These are phyloP conservation scores for Corydoras sp. DNA, from an alignment of 2,113 vertebrate genomes.

Conservation along the genomic window DNA sequence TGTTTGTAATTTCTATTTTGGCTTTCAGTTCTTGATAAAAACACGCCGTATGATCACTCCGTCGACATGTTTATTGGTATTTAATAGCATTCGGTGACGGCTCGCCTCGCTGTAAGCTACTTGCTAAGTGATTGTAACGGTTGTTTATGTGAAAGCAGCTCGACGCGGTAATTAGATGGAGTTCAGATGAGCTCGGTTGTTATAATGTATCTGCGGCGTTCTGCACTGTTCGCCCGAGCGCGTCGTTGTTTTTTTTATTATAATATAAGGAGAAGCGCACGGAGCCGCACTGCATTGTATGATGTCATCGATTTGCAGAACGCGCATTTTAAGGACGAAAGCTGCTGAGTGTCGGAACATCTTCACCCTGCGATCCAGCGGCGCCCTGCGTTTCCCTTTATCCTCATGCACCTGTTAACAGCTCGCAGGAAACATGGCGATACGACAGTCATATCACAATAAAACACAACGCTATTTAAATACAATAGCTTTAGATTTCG, in stretches of 20 bases:
- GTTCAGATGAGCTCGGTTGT: background rate
- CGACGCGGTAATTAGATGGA: background rate
- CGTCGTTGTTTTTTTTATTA: background rate
- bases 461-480: too few relatives aligned
- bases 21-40: too few relatives aligned
- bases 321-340: conserved; percentile 15
- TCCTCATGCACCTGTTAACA: background rate
- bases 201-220: background rate
- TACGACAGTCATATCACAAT: background rate
- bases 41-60: too few relatives aligned
- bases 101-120: too few relatives aligned
- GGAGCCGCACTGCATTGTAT: conserved; percentile 28
- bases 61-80: too few relatives aligned
- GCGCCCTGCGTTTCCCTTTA: too few relatives aligned
- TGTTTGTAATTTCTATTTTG: background rate
- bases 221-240: too few relatives aligned
- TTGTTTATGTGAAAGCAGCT: too few relatives aligned
- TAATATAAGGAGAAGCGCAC: background rate
- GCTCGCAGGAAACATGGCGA: background rate
- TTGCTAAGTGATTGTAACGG: too few relatives aligned
- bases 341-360: background rate
- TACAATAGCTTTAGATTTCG: too few relatives aligned
- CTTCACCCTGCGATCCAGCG: too few relatives aligned
- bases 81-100: too few relatives aligned
- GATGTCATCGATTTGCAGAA: conserved; percentile 33